Base-by-base conservation (phyloP, 2,797 vertebrate species). In the Tragopan temminckii region DNA sequence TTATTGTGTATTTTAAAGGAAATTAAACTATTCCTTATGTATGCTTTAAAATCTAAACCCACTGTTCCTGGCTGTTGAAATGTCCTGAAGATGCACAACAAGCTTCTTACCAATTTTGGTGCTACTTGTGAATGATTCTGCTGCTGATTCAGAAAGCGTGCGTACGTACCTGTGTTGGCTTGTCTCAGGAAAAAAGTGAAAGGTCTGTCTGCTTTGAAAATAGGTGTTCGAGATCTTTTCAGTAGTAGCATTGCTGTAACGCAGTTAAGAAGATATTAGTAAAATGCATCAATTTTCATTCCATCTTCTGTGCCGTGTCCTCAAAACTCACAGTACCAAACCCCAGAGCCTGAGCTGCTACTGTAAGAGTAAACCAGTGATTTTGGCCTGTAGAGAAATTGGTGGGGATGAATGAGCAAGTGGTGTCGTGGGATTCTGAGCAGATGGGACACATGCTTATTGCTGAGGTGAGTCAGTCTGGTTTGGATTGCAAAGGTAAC, bases 131-230 rank as follows among this genome's bases (percentile, higher is more conserved):
- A 70, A 43, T n/a, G 11, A 35, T 78, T 88, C 48, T 58, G 45
- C 33, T 80, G 1, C 38, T 42, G 83, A 45, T 57, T 33, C 5
- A 4, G 17, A 40, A 50, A 66, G 19, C 17, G 2, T 13, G 9
- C 36, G 0, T 98, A 99, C 98, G 0, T 98, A 99, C 99, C 99
- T 98, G 98, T 98, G 85, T 95, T 97, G n/a, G 97, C 85, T 80
- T 99, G 98, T 95, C 98, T 97, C 80, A 99, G 97, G 43, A 99
- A 97, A 94, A 99, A 99, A 35, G 98, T 91, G 97, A 99, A 99
- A 16, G 99, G 98, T 31, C 98, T 96, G 81, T 99, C 98, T 18
- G 98, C 99, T 97, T 99, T 99, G 94, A 99, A 99, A 88, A 99
- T 94, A 2, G 98, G 98, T 27, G 98, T 98, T n/a, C 98, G 97